These are phyloP conservation scores for Meda fulgida DNA, from an alignment of 2,797 vertebrate genomes.

Conservation along the genomic window DNA sequence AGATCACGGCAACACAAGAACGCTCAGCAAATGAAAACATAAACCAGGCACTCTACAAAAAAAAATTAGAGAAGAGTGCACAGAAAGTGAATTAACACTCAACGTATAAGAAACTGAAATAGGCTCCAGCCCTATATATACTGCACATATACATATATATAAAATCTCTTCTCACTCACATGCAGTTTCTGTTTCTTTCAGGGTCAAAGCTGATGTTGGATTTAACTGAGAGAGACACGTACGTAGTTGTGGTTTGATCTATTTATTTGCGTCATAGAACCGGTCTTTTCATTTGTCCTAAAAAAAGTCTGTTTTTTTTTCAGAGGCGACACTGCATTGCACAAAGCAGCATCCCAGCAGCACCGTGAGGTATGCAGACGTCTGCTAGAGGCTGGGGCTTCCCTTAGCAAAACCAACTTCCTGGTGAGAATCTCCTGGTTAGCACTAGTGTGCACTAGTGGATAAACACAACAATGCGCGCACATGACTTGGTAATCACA, in stretches of 20 bases:
- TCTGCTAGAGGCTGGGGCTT: constrained; percentile 91
- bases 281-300: neutral
- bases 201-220: constrained; percentile 92
- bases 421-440: constrained; percentile 75
- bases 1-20: too few species aligned
- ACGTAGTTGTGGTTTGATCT: constrained; percentile 62
- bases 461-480: neutral
- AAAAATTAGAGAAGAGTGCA: too few species aligned
- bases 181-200: constrained; percentile 61
- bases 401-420: constrained; percentile 89
- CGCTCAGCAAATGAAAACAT: too few species aligned
- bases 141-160: too few species aligned
- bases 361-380: constrained; percentile 86
- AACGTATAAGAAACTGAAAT: too few species aligned
- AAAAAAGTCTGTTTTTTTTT: neutral
- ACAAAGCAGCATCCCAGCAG: constrained; percentile 90
- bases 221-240: constrained; percentile 92
- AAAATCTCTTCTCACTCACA: neutral
- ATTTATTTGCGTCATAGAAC: neutral
- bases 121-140: too few species aligned
- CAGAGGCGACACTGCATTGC: constrained; percentile 94
- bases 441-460: neutral
- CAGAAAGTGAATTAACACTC: too few species aligned
- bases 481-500: neutral
- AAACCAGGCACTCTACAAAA: too few species aligned